phyloP scores from a whole-genome alignment of 2,888 invertebrate species.

The Eueremaeus valkanovi region DNA sequence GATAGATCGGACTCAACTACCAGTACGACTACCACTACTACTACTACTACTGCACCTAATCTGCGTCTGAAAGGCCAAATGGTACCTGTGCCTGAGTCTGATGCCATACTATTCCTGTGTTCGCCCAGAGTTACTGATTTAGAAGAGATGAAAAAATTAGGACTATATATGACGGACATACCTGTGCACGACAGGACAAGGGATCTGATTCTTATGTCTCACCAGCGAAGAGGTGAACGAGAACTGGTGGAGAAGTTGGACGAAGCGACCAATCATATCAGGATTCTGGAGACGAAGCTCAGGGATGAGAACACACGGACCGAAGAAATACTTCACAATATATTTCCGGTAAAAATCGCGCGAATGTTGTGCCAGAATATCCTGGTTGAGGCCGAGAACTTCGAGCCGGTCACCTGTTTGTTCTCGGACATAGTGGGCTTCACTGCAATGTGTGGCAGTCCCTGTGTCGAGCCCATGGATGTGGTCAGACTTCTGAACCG shows the following conservation, averaged over 20 bases:
- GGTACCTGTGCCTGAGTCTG: slow-evolving; percentile 48
- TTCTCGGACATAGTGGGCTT: slow-evolving; percentile 49
- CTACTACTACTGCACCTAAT: no score
- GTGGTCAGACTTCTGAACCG: slow-evolving; percentile 49
- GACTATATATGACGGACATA: slow-evolving; percentile 48
- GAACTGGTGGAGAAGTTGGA: slow-evolving; percentile 49
- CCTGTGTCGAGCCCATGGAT: slow-evolving; percentile 48
- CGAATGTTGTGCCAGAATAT: slow-evolving; percentile 45
- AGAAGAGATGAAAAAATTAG: slow-evolving; percentile 47
- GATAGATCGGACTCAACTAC: not conserved
- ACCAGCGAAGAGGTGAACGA: slow-evolving; percentile 47
- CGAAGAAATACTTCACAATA: slow-evolving; percentile 48
- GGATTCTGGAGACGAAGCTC: slow-evolving; percentile 46
- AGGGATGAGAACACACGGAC: slow-evolving; percentile 48
- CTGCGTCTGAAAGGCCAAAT: slow-evolving; percentile 49
- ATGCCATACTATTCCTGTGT: slow-evolving; percentile 48
- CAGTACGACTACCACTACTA: not conserved
- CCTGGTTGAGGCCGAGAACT: slow-evolving; percentile 48
- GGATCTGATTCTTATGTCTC: slow-evolving; percentile 48
- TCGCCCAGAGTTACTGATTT: slow-evolving; percentile 48
- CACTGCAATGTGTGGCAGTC: slow-evolving; percentile 48
- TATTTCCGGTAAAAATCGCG: slow-evolving; percentile 49
- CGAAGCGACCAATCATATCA: slow-evolving; percentile 49
- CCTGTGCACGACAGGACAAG: slow-evolving; percentile 49
- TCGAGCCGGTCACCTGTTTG: slow-evolving; percentile 47